Percentiles rank a stretch among this genome's conserved stretches.
phyloP scores from a whole-genome alignment of 2,113 vertebrate genomes.

The Urocolius indicus region DNA sequence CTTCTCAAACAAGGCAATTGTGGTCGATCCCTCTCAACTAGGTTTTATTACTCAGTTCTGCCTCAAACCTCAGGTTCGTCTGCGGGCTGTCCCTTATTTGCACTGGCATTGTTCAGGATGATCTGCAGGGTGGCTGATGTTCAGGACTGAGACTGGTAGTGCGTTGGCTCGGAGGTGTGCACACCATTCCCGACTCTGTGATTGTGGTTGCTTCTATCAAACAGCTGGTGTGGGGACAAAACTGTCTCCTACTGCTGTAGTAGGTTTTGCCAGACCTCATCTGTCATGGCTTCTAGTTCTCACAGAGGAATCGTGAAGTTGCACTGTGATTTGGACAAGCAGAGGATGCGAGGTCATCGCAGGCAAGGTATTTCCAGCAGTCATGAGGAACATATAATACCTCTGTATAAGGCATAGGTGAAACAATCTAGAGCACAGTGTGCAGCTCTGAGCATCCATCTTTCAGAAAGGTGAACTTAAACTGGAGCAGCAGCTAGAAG shows the following conservation, averaged over 20 bases:
- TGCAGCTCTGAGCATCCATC: not conserved
- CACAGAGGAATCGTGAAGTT: not conserved
- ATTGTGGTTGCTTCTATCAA: not conserved
- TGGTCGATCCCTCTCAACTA: not conserved
- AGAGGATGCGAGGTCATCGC: not conserved
- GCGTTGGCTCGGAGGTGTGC: rapidly evolving
- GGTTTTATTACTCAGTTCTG: not conserved
- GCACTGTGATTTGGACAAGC: not conserved
- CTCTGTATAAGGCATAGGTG: rapidly evolving
- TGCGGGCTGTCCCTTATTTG: not conserved
- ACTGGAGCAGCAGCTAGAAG: not conserved
- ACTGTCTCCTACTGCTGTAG: not conserved
- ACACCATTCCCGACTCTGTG: not conserved
- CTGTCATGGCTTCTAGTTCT: not conserved
- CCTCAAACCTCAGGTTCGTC: not conserved
- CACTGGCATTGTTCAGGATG: not conserved
- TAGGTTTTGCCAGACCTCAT: not conserved
- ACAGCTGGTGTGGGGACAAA: not conserved
- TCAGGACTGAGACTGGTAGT: not conserved
- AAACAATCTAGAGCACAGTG: not conserved
- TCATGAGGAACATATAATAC: not conserved
- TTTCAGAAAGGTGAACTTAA: not conserved
- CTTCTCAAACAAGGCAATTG: not conserved
- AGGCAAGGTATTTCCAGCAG: not conserved
- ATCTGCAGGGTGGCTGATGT: not conserved